A percentile compares a stretch with the other conserved stretches of the same genome.
Evolutionary conservation across 2,797 vertebrate species (phyloP).

Genomic region (Fistularia tabacaria): DNA sequence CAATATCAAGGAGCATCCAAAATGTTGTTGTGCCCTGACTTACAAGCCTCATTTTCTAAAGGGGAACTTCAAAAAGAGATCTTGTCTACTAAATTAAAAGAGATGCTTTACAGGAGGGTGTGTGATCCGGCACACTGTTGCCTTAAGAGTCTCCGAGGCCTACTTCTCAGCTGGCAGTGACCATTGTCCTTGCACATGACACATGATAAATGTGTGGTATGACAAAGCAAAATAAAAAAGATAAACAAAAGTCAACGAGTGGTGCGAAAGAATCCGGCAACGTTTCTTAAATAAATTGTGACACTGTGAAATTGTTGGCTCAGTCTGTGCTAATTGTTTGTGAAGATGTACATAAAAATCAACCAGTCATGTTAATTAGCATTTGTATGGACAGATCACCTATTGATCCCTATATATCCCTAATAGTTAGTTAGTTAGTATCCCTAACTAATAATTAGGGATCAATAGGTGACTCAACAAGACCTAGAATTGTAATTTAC

Average conservation of each 20-base stretch:
- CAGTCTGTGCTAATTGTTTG: conserved; percentile 7
- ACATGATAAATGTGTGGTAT: too few relatives aligned
- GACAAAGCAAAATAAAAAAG: too few relatives aligned
- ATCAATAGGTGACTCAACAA: too few relatives aligned
- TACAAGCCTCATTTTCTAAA: neutral
- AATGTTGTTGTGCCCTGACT: conserved; percentile 4
- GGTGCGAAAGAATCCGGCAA: too few relatives aligned
- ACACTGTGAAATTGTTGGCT: too few relatives aligned
- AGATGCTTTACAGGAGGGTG: conserved; percentile 17
- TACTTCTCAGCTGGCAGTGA: conserved; percentile 27
- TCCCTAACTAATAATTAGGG: too few relatives aligned
- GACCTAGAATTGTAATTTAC: too few relatives aligned
- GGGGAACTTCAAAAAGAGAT: conserved; percentile 7
- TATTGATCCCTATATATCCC: too few relatives aligned
- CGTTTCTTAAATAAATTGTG: too few relatives aligned
- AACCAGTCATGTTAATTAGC: too few relatives aligned
- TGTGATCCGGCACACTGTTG: conserved; percentile 15
- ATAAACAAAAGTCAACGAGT: too few relatives aligned
- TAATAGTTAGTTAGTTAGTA: too few relatives aligned
- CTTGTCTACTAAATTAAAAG: conserved; percentile 2
- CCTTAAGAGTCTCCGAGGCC: conserved; percentile 28
- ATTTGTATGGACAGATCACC: neutral
- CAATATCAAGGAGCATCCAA: conserved; percentile 12
- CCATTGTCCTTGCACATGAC: conserved; percentile 9
- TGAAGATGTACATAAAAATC: neutral